These are phyloP conservation scores for Salpingus planirostris DNA, from an alignment of 2,888 invertebrate species.

Conservation along the genomic window DNA sequence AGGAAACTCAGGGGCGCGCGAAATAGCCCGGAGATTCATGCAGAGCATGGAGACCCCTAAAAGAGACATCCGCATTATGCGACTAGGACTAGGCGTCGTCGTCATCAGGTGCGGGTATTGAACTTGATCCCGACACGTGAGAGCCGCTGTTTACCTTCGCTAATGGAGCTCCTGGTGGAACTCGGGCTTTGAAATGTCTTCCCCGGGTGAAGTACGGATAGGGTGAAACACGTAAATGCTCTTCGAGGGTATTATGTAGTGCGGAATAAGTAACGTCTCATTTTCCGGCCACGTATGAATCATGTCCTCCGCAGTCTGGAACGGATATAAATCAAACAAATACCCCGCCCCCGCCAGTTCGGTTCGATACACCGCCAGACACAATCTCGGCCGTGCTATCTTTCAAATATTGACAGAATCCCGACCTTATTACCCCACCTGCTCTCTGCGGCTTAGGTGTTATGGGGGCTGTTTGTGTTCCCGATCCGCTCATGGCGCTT, in stretches of 20 bases:
- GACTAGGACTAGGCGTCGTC: neutral
- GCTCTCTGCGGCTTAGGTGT: neutral
- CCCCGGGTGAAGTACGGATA: slow-evolving; percentile 14
- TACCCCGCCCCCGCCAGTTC: slow-evolving; percentile 10
- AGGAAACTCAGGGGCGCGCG: neutral
- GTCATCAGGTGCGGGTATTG: slow-evolving; percentile 17
- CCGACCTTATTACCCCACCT: slow-evolving; percentile 7
- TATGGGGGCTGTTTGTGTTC: no score
- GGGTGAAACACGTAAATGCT: slow-evolving; percentile 23
- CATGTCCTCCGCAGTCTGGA: slow-evolving; percentile 12
- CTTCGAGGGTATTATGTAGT: slow-evolving; percentile 19
- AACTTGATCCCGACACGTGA: slow-evolving; percentile 20
- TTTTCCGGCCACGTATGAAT: slow-evolving; percentile 17
- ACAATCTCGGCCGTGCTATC: slow-evolving; percentile 12
- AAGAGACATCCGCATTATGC: slow-evolving; percentile 1
- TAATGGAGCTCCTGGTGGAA: slow-evolving; percentile 21
- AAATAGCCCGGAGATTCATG: neutral
- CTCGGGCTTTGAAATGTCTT: slow-evolving; percentile 20
- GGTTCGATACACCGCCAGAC: slow-evolving; percentile 8
- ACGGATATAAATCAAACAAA: slow-evolving; percentile 18
- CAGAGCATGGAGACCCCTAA: neutral
- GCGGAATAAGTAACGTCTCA: slow-evolving; percentile 19
- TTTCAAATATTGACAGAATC: slow-evolving; percentile 13
- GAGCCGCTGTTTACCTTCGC: slow-evolving; percentile 20
- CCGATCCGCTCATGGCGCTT: no score